Base-by-base conservation (phyloP, 2,888 invertebrate species). In the Malacosoma neustria region DNA sequence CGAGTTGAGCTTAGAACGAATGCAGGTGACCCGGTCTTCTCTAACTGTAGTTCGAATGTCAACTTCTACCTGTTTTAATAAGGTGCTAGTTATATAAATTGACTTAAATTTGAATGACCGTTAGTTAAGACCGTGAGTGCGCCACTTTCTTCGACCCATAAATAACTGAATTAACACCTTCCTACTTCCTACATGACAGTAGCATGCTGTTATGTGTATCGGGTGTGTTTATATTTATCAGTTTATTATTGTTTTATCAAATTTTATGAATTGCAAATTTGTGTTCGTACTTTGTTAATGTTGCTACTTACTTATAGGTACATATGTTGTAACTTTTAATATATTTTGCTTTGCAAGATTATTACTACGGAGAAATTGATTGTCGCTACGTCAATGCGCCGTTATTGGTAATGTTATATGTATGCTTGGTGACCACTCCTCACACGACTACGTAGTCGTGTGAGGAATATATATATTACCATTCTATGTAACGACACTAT, bases 11-110 rank as follows among this genome's bases (percentile, higher is more conserved):
- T 54, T 59, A 57, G 49, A 46, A 61, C 54, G 50, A 67, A 72
- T 74, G 57, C 72, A 61, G 75, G 75, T 84, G 65, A 85, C 84
- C 81, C 69, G 74, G 85, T 82, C 73, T 65, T 57, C 48, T 44
- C 57, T 81, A 82, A 82, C 82, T 74, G 84, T 82, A 62, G 65
- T 72, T 74, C 49, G 60, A 66, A 63, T 76, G 72, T 72, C 75
- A 70, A 63, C 63, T 71, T 57, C 54, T 62, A 66, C 65, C 57
- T 64, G 51, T 51, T 55, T 64, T 67, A 70, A 70, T 66, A 68
- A 73, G 70, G 71, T 66, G 77, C 56, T 72, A 77, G 63, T 75
- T 75, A 65, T 65, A 72, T 74, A 71, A 74, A 80, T 75, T 75
- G 61, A 70, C 65, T 71, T 70, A 66, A 71, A 79, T 72, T 52